Conservation (phyloP, 2,113 vertebrate genomes). For the Phoenicopterus ruber region DNA sequence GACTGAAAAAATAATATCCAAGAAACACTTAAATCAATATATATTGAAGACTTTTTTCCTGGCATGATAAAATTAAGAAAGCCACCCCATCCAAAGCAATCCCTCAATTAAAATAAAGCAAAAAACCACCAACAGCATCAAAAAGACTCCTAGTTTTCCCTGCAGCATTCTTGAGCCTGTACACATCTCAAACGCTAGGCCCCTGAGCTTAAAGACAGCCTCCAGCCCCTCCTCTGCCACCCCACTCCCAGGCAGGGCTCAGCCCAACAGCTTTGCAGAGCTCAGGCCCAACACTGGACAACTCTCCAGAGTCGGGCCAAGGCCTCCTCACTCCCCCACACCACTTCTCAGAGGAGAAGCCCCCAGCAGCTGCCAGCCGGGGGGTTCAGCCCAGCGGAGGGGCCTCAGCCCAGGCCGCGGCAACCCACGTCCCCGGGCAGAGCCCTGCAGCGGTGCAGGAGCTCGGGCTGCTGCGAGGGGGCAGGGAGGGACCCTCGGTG, state of each 20-base stretch:
- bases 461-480: not conserved
- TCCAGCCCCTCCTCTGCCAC: accelerated
- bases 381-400: not conserved
- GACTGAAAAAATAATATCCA: conserved; percentile 64
- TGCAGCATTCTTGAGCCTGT: too few species aligned
- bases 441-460: too few species aligned
- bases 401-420: not conserved
- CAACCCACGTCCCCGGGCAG: too few species aligned
- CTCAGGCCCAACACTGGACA: not conserved
- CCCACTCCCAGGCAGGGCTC: not conserved
- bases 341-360: not conserved
- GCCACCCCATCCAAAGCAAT: not conserved
- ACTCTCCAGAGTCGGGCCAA: not conserved
- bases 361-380: not conserved
- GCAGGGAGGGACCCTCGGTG: not conserved
- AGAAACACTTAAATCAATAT: not conserved
- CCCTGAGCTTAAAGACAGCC: not conserved
- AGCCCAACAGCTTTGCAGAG: not conserved
- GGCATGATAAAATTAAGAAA: not conserved
- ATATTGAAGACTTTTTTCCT: accelerated
- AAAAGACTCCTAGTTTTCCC: not conserved
- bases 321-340: not conserved
- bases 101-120: not conserved
- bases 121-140: not conserved
- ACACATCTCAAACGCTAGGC: too few species aligned